Evolutionary conservation across 2,888 invertebrate genomes (phyloP), one percentile per base, ranked within the genome.

Genomic region (Emmelina monodactyla): DNA sequence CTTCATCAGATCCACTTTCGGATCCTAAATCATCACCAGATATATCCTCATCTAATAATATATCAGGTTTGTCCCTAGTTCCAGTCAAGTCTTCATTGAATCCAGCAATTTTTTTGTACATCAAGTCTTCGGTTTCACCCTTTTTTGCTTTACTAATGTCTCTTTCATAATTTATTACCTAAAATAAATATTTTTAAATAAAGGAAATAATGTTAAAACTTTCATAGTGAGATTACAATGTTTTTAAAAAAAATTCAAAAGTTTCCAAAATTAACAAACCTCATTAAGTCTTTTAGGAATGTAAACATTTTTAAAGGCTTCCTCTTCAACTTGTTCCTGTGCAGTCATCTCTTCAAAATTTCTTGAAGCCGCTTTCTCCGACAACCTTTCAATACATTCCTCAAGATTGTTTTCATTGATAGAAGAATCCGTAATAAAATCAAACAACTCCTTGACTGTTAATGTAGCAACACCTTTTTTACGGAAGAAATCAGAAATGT

Each of bases 201-300:
- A 6, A 19, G 19, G 5, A 5, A 19, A 19, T 19, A 9, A 19
- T 6, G 19, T n/a, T n/a, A n/a, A n/a, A n/a, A n/a, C n/a, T n/a
- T n/a, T n/a, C n/a, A n/a, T n/a, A n/a, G n/a, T n/a, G n/a, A n/a
- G n/a, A n/a, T n/a, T n/a, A n/a, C n/a, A n/a, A n/a, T n/a, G n/a
- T n/a, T n/a, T n/a, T n/a, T n/a, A n/a, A n/a, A n/a, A n/a, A n/a
- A n/a, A n/a, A n/a, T n/a, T n/a, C n/a, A n/a, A n/a, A n/a, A n/a
- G n/a, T n/a, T n/a, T n/a, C n/a, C n/a, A n/a, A n/a, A n/a, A n/a
- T n/a, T n/a, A 22, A 33, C 62, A 62, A 55, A 94, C 96, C 83
- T 98, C 92, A 46, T 89, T 90, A 37, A 99, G 82, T 45, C 91
- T 87, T 61, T 95, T 90, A 1, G 98, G 98, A 63, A 99, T 99